Evolutionary conservation across 1,140 invertebrate species (phyloP).

Genomic region (Cheumatopsyche charites): DNA sequence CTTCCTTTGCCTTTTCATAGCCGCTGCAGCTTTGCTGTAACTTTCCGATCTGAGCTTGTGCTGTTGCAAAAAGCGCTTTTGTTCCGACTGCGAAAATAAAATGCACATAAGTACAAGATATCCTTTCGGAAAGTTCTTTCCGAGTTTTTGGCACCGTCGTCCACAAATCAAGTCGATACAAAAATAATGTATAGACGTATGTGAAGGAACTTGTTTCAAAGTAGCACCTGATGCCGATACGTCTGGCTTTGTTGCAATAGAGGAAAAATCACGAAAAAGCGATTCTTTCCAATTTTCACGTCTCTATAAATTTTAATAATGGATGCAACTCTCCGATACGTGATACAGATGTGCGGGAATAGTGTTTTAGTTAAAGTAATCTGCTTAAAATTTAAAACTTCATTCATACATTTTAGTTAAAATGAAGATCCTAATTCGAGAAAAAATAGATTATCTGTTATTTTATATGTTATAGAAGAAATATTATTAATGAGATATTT

Average conservation of each 20-base stretch:
- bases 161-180: conserved; percentile 13
- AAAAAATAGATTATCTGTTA: no score
- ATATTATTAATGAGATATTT: no score
- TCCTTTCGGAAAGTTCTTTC: background rate
- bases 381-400: no score
- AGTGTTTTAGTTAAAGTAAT: no score
- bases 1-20: conserved; percentile 87
- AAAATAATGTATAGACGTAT: conserved; percentile 15
- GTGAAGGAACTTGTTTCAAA: conserved; percentile 13
- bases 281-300: conserved; percentile 39
- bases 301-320: conserved; percentile 43
- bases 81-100: conserved; percentile 73
- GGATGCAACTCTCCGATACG: conserved; percentile 22
- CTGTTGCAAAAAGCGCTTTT: conserved; percentile 88
- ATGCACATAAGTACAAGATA: background rate
- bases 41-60: conserved; percentile 87
- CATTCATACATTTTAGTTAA: no score
- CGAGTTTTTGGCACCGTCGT: background rate
- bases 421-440: no score
- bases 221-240: conserved; percentile 16
- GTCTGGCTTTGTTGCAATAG: background rate
- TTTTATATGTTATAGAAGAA: no score
- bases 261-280: conserved; percentile 35
- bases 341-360: no score
- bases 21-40: conserved; percentile 85